Evolutionary conservation across 2,888 invertebrate species (phyloP).

Genomic region (Platyscelio sp.): DNA sequence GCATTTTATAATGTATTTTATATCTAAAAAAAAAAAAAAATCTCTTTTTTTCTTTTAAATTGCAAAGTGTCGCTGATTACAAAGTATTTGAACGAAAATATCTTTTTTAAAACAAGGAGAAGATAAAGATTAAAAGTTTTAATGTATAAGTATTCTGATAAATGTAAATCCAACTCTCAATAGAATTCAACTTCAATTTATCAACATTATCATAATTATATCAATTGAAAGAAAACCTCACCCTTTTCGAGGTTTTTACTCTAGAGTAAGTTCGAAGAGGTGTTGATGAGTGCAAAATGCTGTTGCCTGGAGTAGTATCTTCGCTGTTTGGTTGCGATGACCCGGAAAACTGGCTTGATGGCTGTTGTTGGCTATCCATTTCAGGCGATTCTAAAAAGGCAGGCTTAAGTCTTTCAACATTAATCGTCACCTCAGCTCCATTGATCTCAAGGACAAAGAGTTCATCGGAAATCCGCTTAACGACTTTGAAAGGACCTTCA

Average conservation of each 20-base stretch:
- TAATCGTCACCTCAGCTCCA: background rate
- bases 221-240: background rate
- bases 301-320: conserved; percentile 4
- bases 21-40: too few species aligned
- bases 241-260: background rate
- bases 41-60: background rate
- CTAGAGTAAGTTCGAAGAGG: conserved; percentile 15
- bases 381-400: conserved; percentile 15
- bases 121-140: too few species aligned
- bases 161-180: too few species aligned
- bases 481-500: conserved; percentile 66
- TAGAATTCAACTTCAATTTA: too few species aligned
- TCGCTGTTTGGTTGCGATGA: background rate
- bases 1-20: too few species aligned
- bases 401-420: conserved; percentile 5
- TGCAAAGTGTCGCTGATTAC: background rate
- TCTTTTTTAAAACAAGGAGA: background rate
- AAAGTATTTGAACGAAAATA: background rate
- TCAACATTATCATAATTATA: background rate
- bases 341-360: background rate
- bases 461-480: conserved; percentile 49
- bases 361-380: background rate
- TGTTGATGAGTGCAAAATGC: background rate
- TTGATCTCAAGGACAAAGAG: conserved; percentile 46
- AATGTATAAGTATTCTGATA: too few species aligned